Conservation (phyloP, 2,797 vertebrate species). For the Eutrigla gurnardus region DNA sequence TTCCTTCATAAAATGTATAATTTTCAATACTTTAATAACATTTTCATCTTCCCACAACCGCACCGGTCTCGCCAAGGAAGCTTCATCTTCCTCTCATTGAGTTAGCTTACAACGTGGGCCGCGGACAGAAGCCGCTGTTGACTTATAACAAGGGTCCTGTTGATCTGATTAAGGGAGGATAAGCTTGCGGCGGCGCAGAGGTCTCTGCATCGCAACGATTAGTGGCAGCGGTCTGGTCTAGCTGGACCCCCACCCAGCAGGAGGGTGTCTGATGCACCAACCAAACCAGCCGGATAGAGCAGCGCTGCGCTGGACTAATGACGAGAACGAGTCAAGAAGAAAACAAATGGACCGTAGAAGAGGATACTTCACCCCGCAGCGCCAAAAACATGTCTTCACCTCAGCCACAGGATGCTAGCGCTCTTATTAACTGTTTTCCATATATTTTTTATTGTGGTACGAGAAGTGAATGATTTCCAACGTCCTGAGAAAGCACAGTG, state of each 20-base stretch:
- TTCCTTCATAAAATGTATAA: constrained; percentile 2
- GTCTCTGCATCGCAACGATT: constrained; percentile 37
- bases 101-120: constrained; percentile 20
- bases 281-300: constrained; percentile 20
- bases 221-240: constrained; percentile 44
- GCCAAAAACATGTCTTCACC: constrained; percentile 55
- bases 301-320: constrained; percentile 6
- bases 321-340: constrained; percentile 17
- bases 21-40: not conserved
- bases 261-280: constrained; percentile 46
- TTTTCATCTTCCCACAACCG: constrained; percentile 36
- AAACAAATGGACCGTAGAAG: constrained; percentile 21
- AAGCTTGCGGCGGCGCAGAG: constrained; percentile 43
- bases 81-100: constrained; percentile 30
- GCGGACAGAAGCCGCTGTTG: constrained; percentile 33
- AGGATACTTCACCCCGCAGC: not conserved
- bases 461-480: constrained; percentile 42
- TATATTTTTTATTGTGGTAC: constrained; percentile 57
- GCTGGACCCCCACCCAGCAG: constrained; percentile 46
- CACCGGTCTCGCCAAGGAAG: constrained; percentile 12
- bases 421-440: constrained; percentile 50
- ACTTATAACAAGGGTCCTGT: constrained; percentile 42
- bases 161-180: constrained; percentile 66
- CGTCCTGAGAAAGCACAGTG: constrained; percentile 34
- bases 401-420: constrained; percentile 32